Evolutionary conservation across 2,797 vertebrate genomes (phyloP), one percentile per base, ranked within the genome.

Genomic region (Avahi laniger): DNA sequence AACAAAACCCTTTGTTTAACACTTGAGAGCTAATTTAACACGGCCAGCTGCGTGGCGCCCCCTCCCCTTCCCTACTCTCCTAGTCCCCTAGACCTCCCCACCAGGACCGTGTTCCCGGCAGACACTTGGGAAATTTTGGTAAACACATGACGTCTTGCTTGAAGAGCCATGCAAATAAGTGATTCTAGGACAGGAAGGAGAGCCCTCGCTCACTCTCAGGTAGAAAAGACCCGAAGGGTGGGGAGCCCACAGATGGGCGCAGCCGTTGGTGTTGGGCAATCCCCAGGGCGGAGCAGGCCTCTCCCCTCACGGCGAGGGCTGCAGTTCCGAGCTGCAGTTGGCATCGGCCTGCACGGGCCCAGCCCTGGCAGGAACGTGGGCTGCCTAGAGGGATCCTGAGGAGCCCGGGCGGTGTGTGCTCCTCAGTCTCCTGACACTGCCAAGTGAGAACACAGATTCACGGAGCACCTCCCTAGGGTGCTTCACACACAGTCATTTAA

Each of bases 111-210:
- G 7, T 89, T 90, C 76, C 88, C 35, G 83, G 79, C 10, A 97
- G 57, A 28, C 52, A 88, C 73, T 80, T 92, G 92, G 82, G 41
- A 88, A 83, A 88, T 90, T 63, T 87, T 0, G 4, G 65, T 61
- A 76, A 96, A 72, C 50, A 89, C 8, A 61, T 8, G 61, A 81
- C 5, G 1, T 43, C 79, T 84, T 26, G 54, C 86, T 78, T 91
- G 63, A 95, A 85, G 85, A 94, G 72, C 10, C 75, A 78, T 61
- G 63, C 76, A 96, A 81, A 50, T 50, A 89, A 85, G 38, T 35
- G 83, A 70, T 35, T 78, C 59, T 52, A n/a, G 76, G 82, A 46
- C 13, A 84, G 38, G 65, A 85, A 89, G 52, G 46, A 59, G 57
- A 94, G 73, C 24, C 7, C 20, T 24, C 50, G 18, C 33, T 83